Percentiles rank a stretch among this genome's conserved stretches.
Evolutionary conservation across 2,888 invertebrate genomes (phyloP).

Genomic region (Cryptocephalus moraei): DNA sequence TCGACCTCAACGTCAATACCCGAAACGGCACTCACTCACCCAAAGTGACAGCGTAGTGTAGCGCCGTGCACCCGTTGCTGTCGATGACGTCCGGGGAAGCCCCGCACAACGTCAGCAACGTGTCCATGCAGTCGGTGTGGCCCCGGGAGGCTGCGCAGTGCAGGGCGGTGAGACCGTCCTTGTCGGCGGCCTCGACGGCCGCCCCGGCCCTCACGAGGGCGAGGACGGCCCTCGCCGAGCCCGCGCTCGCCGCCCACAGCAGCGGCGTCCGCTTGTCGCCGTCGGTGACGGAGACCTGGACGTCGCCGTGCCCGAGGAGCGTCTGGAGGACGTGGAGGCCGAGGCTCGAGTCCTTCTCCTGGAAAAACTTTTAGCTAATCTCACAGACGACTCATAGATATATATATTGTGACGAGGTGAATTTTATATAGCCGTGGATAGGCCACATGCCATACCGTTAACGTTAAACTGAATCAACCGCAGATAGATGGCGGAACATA

Average conservation of each 20-base stretch:
- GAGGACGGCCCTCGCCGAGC: slow-evolving; percentile 83
- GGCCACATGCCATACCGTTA: no score
- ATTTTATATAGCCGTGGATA: no score
- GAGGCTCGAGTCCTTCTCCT: slow-evolving; percentile 41
- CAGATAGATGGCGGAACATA: no score
- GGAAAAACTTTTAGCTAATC: neutral
- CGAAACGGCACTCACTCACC: no score
- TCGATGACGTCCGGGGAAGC: slow-evolving; percentile 84
- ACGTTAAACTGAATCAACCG: no score
- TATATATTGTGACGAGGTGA: neutral
- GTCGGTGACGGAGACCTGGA: slow-evolving; percentile 77
- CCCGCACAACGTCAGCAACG: slow-evolving; percentile 76
- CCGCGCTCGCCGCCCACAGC: slow-evolving; percentile 96
- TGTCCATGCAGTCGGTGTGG: slow-evolving; percentile 84
- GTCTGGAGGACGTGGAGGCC: slow-evolving; percentile 74
- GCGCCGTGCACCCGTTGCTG: slow-evolving; percentile 88
- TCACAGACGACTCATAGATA: neutral
- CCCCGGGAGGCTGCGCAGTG: slow-evolving; percentile 97
- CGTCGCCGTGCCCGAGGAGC: slow-evolving; percentile 64
- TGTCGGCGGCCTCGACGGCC: slow-evolving; percentile 17
- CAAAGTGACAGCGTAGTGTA: slow-evolving; percentile 93
- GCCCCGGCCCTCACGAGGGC: slow-evolving; percentile 51
- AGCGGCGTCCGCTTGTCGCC: slow-evolving; percentile 89
- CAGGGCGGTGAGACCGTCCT: slow-evolving; percentile 88
- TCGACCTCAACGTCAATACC: no score